Evolutionary conservation across 1,140 invertebrate genomes (phyloP), one percentile per base, ranked within the genome.

Genomic region (Aphelinus atriplicis): DNA sequence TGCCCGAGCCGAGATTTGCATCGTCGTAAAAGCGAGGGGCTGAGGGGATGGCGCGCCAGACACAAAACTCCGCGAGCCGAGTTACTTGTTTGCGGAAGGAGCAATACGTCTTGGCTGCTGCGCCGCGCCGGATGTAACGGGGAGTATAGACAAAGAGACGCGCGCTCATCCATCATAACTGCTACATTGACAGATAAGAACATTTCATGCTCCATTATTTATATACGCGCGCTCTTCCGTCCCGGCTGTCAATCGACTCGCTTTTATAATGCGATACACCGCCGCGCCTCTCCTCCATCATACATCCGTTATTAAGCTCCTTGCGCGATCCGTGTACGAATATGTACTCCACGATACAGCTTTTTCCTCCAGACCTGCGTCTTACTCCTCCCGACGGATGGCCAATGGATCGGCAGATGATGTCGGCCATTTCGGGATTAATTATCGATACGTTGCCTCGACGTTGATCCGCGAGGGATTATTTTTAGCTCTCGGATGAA

Each of bases 1-100:
- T 26, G 26, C 26, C 47, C 7, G 9, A 47, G 53, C 2, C 6
- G 10, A 69, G 76, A 79, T 78, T 76, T 43, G 64, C 69, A 78
- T 77, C 78, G 78, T 51, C 62, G 56, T 55, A 77, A 78, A 72
- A 71, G 75, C 7, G 9, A 2, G 48, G 10, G 62, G 71, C 62
- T 60, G 53, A 47, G 45, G 51, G 26, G 51, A 71, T 70, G 58
- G 50, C 62, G 62, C 70, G 74, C 62, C 42, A 70, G 79, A 81
- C 76, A 80, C 75, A 81, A 84, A 84, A 84, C 80, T 84, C 70
- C 75, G 64, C 77, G 79, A 80, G 82, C 81, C 81, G 80, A 72
- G 83, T 84, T 84, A 84, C 80, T 78, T 79, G 78, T 71, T 70
- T 72, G 53, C 76, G 57, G 76, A 79, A 81, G 78, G 51, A 53